Base-by-base conservation (phyloP, 2,888 invertebrate genomes). In the Clitarchus hookeri region DNA sequence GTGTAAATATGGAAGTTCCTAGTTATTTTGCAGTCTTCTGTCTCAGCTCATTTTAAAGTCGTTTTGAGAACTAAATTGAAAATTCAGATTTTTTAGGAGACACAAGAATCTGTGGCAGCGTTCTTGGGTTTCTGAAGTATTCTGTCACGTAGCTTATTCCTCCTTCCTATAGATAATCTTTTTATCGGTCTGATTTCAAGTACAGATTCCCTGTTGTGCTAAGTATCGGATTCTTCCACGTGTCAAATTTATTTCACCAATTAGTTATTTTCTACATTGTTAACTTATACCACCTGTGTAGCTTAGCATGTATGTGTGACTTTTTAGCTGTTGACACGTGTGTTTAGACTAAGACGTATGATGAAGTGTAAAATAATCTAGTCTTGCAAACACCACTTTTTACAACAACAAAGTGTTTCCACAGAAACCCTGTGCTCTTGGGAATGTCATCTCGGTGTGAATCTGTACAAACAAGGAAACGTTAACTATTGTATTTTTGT, bases 1-100 rank as follows among this genome's bases (percentile, higher is more conserved):
- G 53, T 53, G 53, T 19, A 53, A 53, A 53, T 53, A 19, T 65
- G 79, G 84, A 85, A 86, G 86, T 87, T 87, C 87, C 87, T 87
- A 87, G 86, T 87, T 85, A 83, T 84, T 83, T 77, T 84, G 54
- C n/a, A n/a, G 8, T n/a, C n/a, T n/a, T 65, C 65, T 8, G n/a
- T 19, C 65, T n/a, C 16, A 19, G 23, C 65, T n/a, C n/a, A 11
- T 23, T n/a, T 6, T 19, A 53, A 19, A 11, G 65, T n/a, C n/a
- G n/a, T 65, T 9, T 23, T 65, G 65, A 19, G n/a, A 0, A 65
- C 2, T 65, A n/a, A 0, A n/a, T 65, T 8, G 19, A 23, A 23
- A n/a, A 8, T 65, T 36, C 36, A 36, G 65, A 65, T 19, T 65
- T 6, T 23, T 19, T 9, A 65, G 3, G n/a, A 23, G 8, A 2